Conservation (phyloP, 30 jellyfish, hydroid and myxozoan genomes). For the Aurelia sp. region DNA sequence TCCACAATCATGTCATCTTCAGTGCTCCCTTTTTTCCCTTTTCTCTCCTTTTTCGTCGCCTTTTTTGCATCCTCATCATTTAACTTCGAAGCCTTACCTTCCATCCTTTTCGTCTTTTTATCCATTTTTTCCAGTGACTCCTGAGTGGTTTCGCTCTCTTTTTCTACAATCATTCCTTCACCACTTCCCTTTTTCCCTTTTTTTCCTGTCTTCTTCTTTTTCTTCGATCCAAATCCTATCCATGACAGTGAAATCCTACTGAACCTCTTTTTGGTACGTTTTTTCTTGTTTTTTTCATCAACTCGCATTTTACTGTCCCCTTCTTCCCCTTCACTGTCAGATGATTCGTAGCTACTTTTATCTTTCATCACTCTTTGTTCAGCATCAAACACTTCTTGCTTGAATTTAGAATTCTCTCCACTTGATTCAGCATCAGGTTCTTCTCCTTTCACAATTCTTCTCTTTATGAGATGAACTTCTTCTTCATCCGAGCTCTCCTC, state of each 20-base stretch:
- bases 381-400: too few relatives aligned
- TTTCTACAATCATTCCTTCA: conserved; percentile 9
- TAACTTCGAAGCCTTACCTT: not conserved
- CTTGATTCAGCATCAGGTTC: not conserved
- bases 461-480: not conserved
- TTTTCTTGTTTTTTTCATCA: not conserved
- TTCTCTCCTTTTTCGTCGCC: not conserved
- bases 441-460: not conserved
- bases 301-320: not conserved
- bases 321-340: not conserved
- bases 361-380: too few relatives aligned
- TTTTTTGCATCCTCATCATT: not conserved
- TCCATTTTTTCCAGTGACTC: not conserved
- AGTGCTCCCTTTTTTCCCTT: not conserved
- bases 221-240: conserved; percentile 34
- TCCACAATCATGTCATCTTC: too few relatives aligned
- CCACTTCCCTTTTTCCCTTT: not conserved
- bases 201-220: not conserved
- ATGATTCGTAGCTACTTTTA: too few relatives aligned
- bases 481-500: not conserved
- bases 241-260: not conserved
- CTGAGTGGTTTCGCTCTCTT: not conserved
- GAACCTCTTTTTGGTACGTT: not conserved
- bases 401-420: not conserved
- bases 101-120: conserved; percentile 6